Conservation (phyloP, 2,888 invertebrate genomes). For the Kuschelorhynchus macadamiae region DNA sequence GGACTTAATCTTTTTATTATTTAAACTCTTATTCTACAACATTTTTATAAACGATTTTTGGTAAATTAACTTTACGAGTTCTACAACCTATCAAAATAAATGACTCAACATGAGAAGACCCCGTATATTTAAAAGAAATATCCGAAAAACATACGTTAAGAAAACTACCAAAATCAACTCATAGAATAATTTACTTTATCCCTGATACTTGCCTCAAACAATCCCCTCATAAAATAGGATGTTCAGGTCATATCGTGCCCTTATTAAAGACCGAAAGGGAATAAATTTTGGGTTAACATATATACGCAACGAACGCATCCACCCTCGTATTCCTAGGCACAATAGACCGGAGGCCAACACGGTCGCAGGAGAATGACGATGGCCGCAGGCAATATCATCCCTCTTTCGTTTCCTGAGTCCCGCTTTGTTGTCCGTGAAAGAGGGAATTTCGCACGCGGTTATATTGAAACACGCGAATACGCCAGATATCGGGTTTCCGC, state of each 20-base stretch:
- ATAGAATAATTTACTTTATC: constrained; percentile 14
- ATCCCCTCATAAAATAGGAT: constrained; percentile 35
- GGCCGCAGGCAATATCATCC: constrained; percentile 35
- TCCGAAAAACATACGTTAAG: no score
- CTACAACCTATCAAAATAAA: no score
- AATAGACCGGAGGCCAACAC: constrained; percentile 38
- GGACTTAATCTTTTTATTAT: no score
- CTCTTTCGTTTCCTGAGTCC: constrained; percentile 31
- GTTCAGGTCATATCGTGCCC: constrained; percentile 30
- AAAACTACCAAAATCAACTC: no score
- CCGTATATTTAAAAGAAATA: no score
- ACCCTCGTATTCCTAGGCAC: constrained; percentile 25
- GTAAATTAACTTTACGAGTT: no score
- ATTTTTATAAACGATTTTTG: no score
- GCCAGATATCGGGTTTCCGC: no score
- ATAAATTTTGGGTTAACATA: constrained; percentile 40
- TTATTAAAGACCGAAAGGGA: constrained; percentile 30
- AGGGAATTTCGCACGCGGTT: constrained; percentile 3
- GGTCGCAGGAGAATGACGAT: constrained; percentile 33
- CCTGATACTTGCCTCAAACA: constrained; percentile 5
- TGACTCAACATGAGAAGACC: no score
- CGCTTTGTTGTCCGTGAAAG: neutral
- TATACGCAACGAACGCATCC: constrained; percentile 27
- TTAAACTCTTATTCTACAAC: no score
- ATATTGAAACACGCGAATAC: no score